phyloP scores from a whole-genome alignment of 2,113 vertebrate genomes.

The Paedocypris sp. region DNA sequence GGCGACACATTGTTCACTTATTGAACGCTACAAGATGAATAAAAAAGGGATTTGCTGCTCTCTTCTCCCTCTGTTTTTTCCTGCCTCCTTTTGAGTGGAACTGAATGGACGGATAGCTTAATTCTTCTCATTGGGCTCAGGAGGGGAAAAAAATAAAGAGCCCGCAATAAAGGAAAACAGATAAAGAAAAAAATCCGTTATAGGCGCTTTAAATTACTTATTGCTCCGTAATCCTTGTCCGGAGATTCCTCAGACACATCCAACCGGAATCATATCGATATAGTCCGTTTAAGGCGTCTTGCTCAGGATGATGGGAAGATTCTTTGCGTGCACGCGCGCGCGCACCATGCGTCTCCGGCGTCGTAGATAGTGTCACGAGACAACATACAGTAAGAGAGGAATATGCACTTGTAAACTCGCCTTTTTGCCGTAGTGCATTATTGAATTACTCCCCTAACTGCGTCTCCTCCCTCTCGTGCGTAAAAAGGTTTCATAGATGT shows the following conservation, averaged over 20 bases:
- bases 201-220: constrained; percentile 41
- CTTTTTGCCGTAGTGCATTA: constrained; percentile 53
- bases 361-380: constrained; percentile 44
- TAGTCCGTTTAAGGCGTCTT: constrained; percentile 32
- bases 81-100: constrained; percentile 60
- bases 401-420: constrained; percentile 57
- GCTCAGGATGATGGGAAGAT: constrained; percentile 34
- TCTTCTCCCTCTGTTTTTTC: constrained; percentile 70
- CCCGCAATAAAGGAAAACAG: constrained; percentile 46
- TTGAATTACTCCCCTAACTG: constrained; percentile 59
- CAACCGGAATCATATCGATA: constrained; percentile 21
- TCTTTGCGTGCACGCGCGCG: constrained; percentile 29
- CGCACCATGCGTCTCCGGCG: constrained; percentile 39
- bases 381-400: constrained; percentile 51
- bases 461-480: constrained; percentile 60
- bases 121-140: constrained; percentile 70
- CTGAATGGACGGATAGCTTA: constrained; percentile 71
- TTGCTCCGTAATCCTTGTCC: constrained; percentile 47
- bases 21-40: constrained; percentile 75
- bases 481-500: constrained; percentile 11
- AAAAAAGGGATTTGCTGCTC: constrained; percentile 78
- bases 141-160: too few species aligned
- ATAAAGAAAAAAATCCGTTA: constrained; percentile 22
- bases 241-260: constrained; percentile 33
- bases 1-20: constrained; percentile 82